A percentile compares a stretch with the other conserved stretches of the same genome.
phyloP scores from a whole-genome alignment of 1,140 invertebrate genomes.

The Drosophila repletoides region DNA sequence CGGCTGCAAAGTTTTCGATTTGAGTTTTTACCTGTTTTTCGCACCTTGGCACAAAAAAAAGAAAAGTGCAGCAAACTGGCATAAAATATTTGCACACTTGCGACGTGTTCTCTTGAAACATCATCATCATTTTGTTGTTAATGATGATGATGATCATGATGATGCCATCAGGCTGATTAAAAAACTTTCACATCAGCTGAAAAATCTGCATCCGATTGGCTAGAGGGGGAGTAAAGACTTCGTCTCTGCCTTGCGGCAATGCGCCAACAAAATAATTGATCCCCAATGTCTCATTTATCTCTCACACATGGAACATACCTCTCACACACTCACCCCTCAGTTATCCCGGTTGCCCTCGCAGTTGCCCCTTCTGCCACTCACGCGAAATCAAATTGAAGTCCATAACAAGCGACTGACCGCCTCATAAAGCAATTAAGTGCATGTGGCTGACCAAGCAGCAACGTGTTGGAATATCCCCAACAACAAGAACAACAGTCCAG shows the following conservation, averaged over 20 bases:
- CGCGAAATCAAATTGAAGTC: constrained; percentile 76
- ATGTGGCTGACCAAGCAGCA: constrained; percentile 78
- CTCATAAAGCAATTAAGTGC: constrained; percentile 80
- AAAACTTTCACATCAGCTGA: constrained; percentile 63
- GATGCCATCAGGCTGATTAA: constrained; percentile 68
- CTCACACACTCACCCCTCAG: constrained; percentile 3
- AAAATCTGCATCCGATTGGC: constrained; percentile 57
- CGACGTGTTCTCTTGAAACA: constrained; percentile 49
- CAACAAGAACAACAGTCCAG: not conserved
- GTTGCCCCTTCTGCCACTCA: constrained; percentile 24
- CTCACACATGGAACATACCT: constrained; percentile 5
- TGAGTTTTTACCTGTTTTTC: constrained; percentile 25
- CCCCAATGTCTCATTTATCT: constrained; percentile 67
- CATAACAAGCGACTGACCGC: constrained; percentile 77
- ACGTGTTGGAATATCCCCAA: constrained; percentile 63
- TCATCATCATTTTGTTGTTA: constrained; percentile 21
- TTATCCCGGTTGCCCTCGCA: not conserved
- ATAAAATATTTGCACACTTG: constrained; percentile 59
- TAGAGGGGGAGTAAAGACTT: constrained; percentile 19
- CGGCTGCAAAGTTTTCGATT: constrained; percentile 4
- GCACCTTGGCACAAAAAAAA: constrained; percentile 43
- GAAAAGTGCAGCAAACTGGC: constrained; percentile 61
- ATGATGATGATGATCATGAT: constrained; percentile 28
- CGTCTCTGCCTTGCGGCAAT: constrained; percentile 53
- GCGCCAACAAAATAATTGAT: constrained; percentile 69